Evolutionary conservation across 1,140 invertebrate species (phyloP).

Genomic region (Temnothorax curvispinosus): DNA sequence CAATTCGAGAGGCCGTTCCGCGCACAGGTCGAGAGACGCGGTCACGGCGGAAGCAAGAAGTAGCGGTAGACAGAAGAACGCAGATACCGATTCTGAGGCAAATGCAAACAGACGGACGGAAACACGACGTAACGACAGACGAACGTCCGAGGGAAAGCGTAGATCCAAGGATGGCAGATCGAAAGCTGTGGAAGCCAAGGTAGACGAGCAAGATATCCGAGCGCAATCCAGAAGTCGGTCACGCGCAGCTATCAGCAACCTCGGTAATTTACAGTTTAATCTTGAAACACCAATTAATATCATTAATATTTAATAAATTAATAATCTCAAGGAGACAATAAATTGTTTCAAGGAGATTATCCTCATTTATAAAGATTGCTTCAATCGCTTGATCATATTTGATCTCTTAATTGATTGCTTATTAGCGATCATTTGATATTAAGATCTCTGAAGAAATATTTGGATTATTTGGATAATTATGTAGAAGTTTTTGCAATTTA

Average conservation of each 20-base stretch:
- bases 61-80: constrained; percentile 29
- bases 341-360: background rate
- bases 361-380: background rate
- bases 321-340: background rate
- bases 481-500: background rate
- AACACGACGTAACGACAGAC: constrained; percentile 53
- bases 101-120: background rate
- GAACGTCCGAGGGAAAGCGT: constrained; percentile 24
- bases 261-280: constrained; percentile 14
- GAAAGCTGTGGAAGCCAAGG: constrained; percentile 47
- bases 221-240: constrained; percentile 61
- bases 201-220: constrained; percentile 63
- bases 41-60: constrained; percentile 30
- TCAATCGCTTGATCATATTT: background rate
- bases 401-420: background rate
- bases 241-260: background rate
- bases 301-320: background rate
- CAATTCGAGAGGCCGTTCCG: constrained; percentile 51
- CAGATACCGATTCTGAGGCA: constrained; percentile 8
- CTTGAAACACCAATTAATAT: constrained; percentile 1
- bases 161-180: constrained; percentile 39
- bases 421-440: background rate
- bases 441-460: background rate
- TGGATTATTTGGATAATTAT: background rate
- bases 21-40: constrained; percentile 3